Evolutionary conservation across 2,113 vertebrate species (phyloP).

Genomic region (Mola mola): DNA sequence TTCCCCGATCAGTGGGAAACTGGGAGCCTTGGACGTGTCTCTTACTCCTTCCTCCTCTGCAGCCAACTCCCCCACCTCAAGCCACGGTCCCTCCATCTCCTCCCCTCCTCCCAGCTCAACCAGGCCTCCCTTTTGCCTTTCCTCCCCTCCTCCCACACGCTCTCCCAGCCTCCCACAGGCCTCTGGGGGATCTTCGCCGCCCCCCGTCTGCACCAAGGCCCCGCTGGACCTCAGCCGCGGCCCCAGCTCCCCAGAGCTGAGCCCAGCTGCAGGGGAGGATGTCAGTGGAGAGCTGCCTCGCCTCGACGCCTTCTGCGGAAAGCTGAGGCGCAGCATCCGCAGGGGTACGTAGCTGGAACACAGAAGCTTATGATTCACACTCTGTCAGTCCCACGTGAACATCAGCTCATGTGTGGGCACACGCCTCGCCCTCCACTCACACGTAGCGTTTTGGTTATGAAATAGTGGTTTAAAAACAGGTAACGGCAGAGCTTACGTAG

Average conservation of each 20-base stretch:
- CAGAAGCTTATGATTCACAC: constrained; percentile 23
- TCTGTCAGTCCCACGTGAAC: neutral
- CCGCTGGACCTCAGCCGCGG: constrained; percentile 88
- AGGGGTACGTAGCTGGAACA: constrained; percentile 78
- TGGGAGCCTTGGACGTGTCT: constrained; percentile 86
- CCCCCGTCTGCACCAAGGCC: constrained; percentile 79
- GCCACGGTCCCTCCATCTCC: constrained; percentile 75
- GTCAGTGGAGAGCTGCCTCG: constrained; percentile 84
- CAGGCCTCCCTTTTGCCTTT: constrained; percentile 76
- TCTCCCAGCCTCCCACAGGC: constrained; percentile 64
- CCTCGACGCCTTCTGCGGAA: constrained; percentile 87
- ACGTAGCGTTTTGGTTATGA: neutral
- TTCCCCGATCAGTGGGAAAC: constrained; percentile 85
- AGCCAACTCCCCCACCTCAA: constrained; percentile 86
- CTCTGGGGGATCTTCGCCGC: constrained; percentile 75
- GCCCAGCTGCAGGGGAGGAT: constrained; percentile 82
- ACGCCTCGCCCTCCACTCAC: constrained; percentile 5
- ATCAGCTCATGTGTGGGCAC: constrained; percentile 15
- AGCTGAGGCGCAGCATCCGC: constrained; percentile 90
- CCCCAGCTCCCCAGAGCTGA: constrained; percentile 87
- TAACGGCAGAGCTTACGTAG: neutral
- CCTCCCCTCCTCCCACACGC: constrained; percentile 62
- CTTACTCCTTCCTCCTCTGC: constrained; percentile 74
- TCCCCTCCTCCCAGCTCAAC: constrained; percentile 74
- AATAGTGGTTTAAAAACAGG: neutral